Percentiles rank a stretch among this genome's conserved stretches.
Evolutionary conservation across 2,888 invertebrate genomes (phyloP).

Genomic region (Dastarcus helophoroides): DNA sequence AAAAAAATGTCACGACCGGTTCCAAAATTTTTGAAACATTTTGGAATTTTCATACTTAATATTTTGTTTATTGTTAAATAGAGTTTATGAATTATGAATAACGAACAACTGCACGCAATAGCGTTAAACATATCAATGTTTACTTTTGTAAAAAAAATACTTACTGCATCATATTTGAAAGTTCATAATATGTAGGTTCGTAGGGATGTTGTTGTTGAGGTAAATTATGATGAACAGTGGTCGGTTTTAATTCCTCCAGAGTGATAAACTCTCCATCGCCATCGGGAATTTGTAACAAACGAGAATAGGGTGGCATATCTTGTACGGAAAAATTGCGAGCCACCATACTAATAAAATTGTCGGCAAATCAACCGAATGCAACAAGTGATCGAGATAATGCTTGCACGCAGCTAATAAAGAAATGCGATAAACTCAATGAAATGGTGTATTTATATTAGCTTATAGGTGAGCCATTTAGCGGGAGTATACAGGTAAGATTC

Average conservation of each 20-base stretch:
- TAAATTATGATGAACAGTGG: slow-evolving; percentile 22
- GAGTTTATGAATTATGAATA: too few species aligned
- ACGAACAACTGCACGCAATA: too few species aligned
- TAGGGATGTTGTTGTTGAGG: slow-evolving; percentile 20
- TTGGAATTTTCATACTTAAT: neutral
- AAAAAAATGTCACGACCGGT: too few species aligned
- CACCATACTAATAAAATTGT: slow-evolving; percentile 26
- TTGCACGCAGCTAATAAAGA: too few species aligned
- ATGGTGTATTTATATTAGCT: too few species aligned
- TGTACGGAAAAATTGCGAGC: slow-evolving; percentile 35
- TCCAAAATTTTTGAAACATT: too few species aligned
- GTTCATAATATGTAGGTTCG: slow-evolving; percentile 32
- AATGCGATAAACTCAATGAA: too few species aligned
- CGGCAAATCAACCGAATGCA: too few species aligned
- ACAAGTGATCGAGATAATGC: too few species aligned
- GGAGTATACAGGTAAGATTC: too few species aligned
- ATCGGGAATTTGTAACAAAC: slow-evolving; percentile 33
- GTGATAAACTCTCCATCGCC: slow-evolving; percentile 35
- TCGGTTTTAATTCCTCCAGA: slow-evolving; percentile 35
- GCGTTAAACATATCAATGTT: slow-evolving; percentile 1
- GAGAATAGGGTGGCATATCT: slow-evolving; percentile 34
- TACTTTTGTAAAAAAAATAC: slow-evolving; percentile 17
- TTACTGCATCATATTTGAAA: slow-evolving; percentile 34
- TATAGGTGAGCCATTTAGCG: too few species aligned
- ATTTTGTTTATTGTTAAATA: neutral